A percentile compares a stretch with the other conserved stretches of the same genome.
Conservation (phyloP, 2,888 invertebrate species). For the Blera fallax region DNA sequence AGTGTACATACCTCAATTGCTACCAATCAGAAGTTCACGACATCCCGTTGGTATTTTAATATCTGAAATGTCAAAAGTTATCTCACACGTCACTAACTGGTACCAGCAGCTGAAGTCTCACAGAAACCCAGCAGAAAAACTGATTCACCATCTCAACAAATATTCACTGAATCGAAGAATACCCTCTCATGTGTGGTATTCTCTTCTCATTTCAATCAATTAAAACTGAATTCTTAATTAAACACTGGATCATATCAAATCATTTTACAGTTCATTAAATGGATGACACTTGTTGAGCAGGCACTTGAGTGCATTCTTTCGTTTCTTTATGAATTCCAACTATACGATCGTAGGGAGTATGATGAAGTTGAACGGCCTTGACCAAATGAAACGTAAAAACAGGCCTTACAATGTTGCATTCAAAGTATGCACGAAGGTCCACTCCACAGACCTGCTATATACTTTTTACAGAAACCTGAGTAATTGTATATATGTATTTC, state of each 20-base stretch:
- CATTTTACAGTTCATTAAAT: slow-evolving; percentile 34
- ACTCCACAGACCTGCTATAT: not conserved
- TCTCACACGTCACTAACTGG: not conserved
- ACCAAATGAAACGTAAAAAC: slow-evolving; percentile 27
- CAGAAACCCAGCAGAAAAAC: slow-evolving; percentile 16
- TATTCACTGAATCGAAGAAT: not conserved
- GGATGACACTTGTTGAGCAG: slow-evolving; percentile 20
- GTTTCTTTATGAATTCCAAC: slow-evolving; percentile 1
- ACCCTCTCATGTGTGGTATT: not conserved
- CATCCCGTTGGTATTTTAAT: slow-evolving; percentile 30
- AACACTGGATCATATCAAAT: slow-evolving; percentile 44
- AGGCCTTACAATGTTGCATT: not conserved
- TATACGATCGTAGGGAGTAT: too few species aligned
- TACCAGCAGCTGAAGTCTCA: slow-evolving; percentile 32
- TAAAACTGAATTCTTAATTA: slow-evolving; percentile 37
- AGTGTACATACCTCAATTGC: not conserved
- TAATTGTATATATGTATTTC: slow-evolving; percentile 18
- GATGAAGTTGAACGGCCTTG: slow-evolving; percentile 26
- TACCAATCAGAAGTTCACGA: not conserved
- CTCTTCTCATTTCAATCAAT: not conserved
- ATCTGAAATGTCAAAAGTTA: slow-evolving; percentile 25
- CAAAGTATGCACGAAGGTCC: slow-evolving; percentile 21
- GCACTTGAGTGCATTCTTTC: not conserved
- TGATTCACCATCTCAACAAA: not conserved
- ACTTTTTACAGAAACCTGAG: slow-evolving; percentile 3